These are phyloP conservation scores for Melanogrammus aeglefinus DNA, from an alignment of 2,797 vertebrate genomes.

Conservation along the genomic window DNA sequence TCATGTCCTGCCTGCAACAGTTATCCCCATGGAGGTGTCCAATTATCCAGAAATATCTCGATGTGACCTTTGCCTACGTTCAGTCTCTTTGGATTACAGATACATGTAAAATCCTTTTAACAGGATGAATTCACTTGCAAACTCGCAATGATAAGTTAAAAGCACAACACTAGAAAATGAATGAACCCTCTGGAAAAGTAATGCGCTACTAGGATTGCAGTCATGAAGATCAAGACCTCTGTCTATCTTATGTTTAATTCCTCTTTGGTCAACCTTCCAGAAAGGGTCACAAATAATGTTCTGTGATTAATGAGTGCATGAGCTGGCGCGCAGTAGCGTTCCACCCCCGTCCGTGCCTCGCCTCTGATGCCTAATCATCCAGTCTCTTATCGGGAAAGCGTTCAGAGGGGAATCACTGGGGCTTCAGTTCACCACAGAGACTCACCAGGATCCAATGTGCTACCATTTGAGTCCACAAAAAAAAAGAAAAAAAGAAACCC, in stretches of 20 bases:
- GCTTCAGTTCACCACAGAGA: not conserved
- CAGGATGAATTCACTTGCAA: constrained; percentile 28
- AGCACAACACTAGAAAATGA: constrained; percentile 14
- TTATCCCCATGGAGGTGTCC: too few species aligned
- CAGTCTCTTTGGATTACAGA: constrained; percentile 38
- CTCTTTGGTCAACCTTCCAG: not conserved
- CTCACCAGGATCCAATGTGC: not conserved
- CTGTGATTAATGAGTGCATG: not conserved
- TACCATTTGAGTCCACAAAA: not conserved
- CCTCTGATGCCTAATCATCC: not conserved
- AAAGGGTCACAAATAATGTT: not conserved
- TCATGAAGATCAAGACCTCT: not conserved
- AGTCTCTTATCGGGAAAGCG: not conserved
- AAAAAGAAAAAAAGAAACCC: not conserved
- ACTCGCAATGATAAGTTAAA: constrained; percentile 17
- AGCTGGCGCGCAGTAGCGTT: not conserved
- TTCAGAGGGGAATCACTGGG: not conserved
- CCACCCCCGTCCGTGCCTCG: not conserved
- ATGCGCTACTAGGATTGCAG: not conserved
- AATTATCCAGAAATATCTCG: constrained; percentile 6
- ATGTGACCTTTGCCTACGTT: constrained; percentile 20
- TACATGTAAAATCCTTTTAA: constrained; percentile 39
- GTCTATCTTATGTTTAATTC: not conserved
- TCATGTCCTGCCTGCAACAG: too few species aligned
- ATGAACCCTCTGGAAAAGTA: not conserved